Evolutionary conservation across 1,140 invertebrate genomes (phyloP), one percentile per base, ranked within the genome.

Genomic region (Acyrthosiphon pisum): DNA sequence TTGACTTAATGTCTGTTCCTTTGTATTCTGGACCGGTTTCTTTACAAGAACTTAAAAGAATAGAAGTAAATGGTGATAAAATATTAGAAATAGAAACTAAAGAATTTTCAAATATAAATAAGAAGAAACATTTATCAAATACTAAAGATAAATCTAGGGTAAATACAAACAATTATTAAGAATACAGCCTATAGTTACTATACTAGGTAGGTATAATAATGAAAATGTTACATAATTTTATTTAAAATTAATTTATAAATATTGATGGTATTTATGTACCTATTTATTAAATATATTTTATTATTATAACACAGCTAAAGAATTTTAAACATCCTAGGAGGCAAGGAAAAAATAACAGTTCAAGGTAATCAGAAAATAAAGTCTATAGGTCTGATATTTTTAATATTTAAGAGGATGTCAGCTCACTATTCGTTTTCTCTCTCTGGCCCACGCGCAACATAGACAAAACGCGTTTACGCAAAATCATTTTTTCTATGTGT

Each of bases 51-150:
- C 83, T 41, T 26, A 84, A 41, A 84, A 84, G 3, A 26, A 84
- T 84, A 84, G 37, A 84, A 84, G 83, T 41, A 44, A 84, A 41
- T 84, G 83, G 83, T 84, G 9, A 84, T 84, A 84, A 84, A 84
- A 84, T 84, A 84, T 84, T 84, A 41, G 9, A 84, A 41, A 23
- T 44, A 44, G 9, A 84, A 84, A 84, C 35, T 83, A 84, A 84
- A 84, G 9, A 14, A 41, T 84, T 84, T 26, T 26, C 83, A 84
- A 84, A 23, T 84, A 44, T 84, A 23, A 83, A 83, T 23, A 37
- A 83, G 35, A 83, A 23, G 35, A 83, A 83, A 37, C 2, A 37
- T 83, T 83, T 83, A 83, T 83, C 35, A 37, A 83, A 35, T 83
- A 81, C 6, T 81, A 4, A 6, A 23, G n/a, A 83, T 23, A 83